Percentiles rank a stretch among this genome's conserved stretches.
Conservation (phyloP, 2,113 vertebrate species). For the Nothoprocta pentlandii region DNA sequence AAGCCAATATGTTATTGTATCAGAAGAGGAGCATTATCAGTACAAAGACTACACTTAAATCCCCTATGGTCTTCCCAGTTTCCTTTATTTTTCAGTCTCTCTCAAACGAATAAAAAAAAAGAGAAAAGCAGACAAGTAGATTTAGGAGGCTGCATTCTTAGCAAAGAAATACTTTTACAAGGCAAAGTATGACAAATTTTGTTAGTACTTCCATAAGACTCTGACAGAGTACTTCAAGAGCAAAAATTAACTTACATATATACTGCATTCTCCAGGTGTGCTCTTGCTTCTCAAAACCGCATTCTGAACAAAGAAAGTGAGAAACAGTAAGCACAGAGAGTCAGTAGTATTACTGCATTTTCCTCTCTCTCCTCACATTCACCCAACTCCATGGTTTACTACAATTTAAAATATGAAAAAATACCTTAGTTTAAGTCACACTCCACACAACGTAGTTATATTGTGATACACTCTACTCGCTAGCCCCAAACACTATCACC, state of each 20-base stretch:
- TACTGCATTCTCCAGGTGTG: fast-evolving
- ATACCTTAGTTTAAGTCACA: fast-evolving
- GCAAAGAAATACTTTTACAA: fast-evolving
- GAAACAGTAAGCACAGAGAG: fast-evolving
- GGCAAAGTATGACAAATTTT: fast-evolving
- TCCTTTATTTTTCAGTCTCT: fast-evolving
- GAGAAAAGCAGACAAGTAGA: fast-evolving
- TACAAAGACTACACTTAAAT: not conserved
- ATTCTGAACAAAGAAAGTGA: fast-evolving
- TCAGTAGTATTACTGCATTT: fast-evolving
- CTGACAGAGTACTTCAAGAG: fast-evolving
- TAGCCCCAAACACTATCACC: fast-evolving
- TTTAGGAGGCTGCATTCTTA: fast-evolving
- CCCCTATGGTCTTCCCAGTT: not conserved
- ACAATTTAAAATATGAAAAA: fast-evolving
- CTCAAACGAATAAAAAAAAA: not conserved
- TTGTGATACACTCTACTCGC: fast-evolving
- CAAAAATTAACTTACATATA: fast-evolving
- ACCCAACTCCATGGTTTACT: fast-evolving
- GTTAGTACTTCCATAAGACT: fast-evolving
- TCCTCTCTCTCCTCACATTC: too few species aligned
- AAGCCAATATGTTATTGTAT: fast-evolving
- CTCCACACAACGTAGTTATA: fast-evolving
- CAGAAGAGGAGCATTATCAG: fast-evolving
- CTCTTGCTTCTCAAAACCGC: fast-evolving